Conservation (phyloP, 2,888 invertebrate species). For the Lacanobia wlatinum region DNA sequence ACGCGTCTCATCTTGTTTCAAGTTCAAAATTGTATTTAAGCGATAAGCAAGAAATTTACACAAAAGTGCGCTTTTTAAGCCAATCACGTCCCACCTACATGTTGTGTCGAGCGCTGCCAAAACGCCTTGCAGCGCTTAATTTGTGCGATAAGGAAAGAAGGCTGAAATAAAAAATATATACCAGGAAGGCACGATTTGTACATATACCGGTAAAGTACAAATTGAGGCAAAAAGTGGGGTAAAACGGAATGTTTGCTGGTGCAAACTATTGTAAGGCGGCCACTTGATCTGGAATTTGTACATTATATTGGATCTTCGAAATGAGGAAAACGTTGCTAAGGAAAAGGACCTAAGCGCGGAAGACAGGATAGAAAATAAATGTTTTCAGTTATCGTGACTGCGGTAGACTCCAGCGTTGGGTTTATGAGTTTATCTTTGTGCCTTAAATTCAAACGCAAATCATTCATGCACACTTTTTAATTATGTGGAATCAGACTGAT, state of each 20-base stretch:
- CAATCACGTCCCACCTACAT: constrained; percentile 34
- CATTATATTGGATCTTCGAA: constrained; percentile 13
- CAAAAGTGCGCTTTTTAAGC: constrained; percentile 30
- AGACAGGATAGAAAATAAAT: neutral
- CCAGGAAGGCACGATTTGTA: constrained; percentile 33
- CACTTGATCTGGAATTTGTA: constrained; percentile 15
- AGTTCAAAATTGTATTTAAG: constrained; percentile 10
- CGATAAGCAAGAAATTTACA: constrained; percentile 29
- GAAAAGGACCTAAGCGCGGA: neutral
- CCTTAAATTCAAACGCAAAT: too few relatives aligned
- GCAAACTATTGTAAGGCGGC: constrained; percentile 19
- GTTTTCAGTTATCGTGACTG: neutral
- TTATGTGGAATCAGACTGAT: too few relatives aligned
- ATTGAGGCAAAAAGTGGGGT: constrained; percentile 28
- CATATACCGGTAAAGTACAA: constrained; percentile 29
- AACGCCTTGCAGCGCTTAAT: constrained; percentile 48
- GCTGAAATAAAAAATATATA: constrained; percentile 48
- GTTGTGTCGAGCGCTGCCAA: constrained; percentile 40
- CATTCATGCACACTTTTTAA: too few relatives aligned
- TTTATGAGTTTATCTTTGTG: too few relatives aligned
- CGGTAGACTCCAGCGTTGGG: neutral
- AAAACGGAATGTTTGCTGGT: constrained; percentile 24
- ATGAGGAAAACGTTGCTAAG: constrained; percentile 6
- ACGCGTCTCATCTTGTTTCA: neutral
- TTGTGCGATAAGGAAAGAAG: constrained; percentile 48